Percentiles rank a stretch among this genome's conserved stretches.
These are phyloP conservation scores for Girardinichthys multiradiatus DNA, from an alignment of 2,113 vertebrate species.

Conservation along the genomic window DNA sequence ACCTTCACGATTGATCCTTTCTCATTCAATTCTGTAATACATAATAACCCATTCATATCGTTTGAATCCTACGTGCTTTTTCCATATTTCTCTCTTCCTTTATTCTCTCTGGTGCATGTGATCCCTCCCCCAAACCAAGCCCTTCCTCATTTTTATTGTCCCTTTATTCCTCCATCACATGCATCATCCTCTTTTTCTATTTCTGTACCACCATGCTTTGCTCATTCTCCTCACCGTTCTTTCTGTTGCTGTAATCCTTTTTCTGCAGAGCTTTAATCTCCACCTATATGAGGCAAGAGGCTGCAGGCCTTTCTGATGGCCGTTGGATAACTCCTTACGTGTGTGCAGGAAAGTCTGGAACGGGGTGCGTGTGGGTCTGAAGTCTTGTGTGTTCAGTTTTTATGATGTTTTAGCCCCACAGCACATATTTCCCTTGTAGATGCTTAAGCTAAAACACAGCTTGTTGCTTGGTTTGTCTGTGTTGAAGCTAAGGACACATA, in stretches of 20 bases:
- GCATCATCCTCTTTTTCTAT: conserved; percentile 37
- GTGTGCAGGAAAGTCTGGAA: neutral
- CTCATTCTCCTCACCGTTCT: conserved; percentile 13
- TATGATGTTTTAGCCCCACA: conserved; percentile 1
- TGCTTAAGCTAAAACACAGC: conserved; percentile 15
- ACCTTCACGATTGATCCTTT: conserved; percentile 13
- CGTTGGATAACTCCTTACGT: conserved; percentile 43
- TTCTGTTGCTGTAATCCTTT: conserved; percentile 61
- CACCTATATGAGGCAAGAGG: conserved; percentile 29
- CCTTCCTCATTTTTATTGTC: conserved; percentile 24
- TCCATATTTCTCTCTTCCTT: conserved; percentile 28
- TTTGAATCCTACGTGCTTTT: conserved; percentile 60
- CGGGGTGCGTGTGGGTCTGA: neutral
- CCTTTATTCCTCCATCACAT: conserved; percentile 13
- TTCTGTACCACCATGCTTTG: conserved; percentile 7
- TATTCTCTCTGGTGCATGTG: conserved; percentile 8
- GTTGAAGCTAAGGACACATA: conserved; percentile 26
- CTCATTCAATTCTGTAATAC: conserved; percentile 15
- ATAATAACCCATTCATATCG: conserved; percentile 39
- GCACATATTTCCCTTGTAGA: neutral
- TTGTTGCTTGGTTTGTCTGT: neutral
- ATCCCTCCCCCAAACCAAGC: conserved; percentile 30
- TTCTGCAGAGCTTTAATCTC: conserved; percentile 53
- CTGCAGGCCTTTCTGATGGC: conserved; percentile 54
- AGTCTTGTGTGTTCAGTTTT: conserved; percentile 1